Evolutionary conservation across 2,113 vertebrate species (phyloP).

Genomic region (Dasyornis broadbenti): DNA sequence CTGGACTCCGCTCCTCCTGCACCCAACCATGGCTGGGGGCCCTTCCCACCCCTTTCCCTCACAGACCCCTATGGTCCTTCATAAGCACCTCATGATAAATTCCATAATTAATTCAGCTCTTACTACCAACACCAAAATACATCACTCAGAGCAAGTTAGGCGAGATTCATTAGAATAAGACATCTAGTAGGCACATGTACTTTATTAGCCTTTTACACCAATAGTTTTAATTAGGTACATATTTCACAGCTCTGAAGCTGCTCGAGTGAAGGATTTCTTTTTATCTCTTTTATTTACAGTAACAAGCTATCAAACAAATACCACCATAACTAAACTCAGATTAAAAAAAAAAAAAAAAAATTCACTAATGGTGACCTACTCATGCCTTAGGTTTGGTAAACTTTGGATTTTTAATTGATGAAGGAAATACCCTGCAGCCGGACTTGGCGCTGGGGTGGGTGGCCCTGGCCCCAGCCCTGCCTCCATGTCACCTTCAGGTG

Average conservation of each 20-base stretch:
- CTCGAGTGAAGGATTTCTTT: constrained; percentile 87
- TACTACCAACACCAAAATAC: constrained; percentile 86
- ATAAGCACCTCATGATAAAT: constrained; percentile 90
- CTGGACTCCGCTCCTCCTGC: not conserved
- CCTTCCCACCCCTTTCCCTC: constrained; percentile 35
- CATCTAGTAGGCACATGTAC: constrained; percentile 91
- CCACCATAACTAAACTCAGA: constrained; percentile 76
- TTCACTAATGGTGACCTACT: constrained; percentile 57
- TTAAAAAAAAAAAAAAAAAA: constrained; percentile 12
- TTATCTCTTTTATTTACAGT: constrained; percentile 90
- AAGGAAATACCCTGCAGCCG: not conserved
- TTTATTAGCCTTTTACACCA: constrained; percentile 99
- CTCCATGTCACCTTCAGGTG: constrained; percentile 71
- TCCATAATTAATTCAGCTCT: constrained; percentile 92
- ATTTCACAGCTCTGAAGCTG: constrained; percentile 92
- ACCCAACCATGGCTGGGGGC: fast-evolving
- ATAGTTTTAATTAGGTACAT: constrained; percentile 99
- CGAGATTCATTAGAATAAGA: constrained; percentile 93
- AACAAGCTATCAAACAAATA: constrained; percentile 81
- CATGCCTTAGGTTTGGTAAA: constrained; percentile 50
- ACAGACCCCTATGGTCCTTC: constrained; percentile 82
- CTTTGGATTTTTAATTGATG: constrained; percentile 22
- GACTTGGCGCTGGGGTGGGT: not conserved
- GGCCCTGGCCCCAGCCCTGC: not conserved
- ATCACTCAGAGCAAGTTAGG: constrained; percentile 99